Percentiles rank a stretch among this genome's conserved stretches.
phyloP scores from a whole-genome alignment of 1,140 invertebrate species.

The Mylabris phalerata region DNA sequence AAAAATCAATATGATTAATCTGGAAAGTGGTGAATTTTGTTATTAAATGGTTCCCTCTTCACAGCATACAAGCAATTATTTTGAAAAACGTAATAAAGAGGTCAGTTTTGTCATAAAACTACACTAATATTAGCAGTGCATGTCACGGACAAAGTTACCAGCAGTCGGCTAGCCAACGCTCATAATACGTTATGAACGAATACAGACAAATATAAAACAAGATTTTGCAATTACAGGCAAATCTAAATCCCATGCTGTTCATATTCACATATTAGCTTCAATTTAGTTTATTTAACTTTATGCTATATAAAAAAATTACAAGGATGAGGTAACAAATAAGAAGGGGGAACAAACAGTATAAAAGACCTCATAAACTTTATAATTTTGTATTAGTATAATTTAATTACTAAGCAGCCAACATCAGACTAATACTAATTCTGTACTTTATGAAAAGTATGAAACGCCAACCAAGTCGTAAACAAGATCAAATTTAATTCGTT shows the following conservation, averaged over 20 bases:
- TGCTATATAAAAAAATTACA: no score
- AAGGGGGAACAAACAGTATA: conserved; percentile 9
- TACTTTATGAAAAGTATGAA: conserved; percentile 9
- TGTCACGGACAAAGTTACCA: conserved; percentile 9
- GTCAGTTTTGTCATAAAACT: conserved; percentile 4
- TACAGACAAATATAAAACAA: conserved; percentile 14
- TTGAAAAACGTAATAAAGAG: no score
- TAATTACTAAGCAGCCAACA: conserved; percentile 11
- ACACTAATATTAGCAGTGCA: conserved; percentile 13
- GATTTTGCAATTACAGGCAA: conserved; percentile 16
- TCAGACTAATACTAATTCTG: conserved; percentile 5
- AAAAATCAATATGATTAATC: no score
- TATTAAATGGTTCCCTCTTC: no score
- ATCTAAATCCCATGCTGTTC: neutral
- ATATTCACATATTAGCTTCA: no score
- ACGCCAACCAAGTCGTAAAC: conserved; percentile 6
- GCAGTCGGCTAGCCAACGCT: neutral
- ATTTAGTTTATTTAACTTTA: no score
- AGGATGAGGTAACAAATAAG: conserved; percentile 1
- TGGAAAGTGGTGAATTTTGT: no score
- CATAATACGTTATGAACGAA: conserved; percentile 4
- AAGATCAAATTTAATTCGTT: conserved; percentile 13
- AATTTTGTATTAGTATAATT: conserved; percentile 16
- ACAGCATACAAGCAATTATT: no score
- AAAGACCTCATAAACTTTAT: conserved; percentile 16